Evolutionary conservation across 2,888 invertebrate species (phyloP).

Genomic region (Gastracanthus pulcherrimus): DNA sequence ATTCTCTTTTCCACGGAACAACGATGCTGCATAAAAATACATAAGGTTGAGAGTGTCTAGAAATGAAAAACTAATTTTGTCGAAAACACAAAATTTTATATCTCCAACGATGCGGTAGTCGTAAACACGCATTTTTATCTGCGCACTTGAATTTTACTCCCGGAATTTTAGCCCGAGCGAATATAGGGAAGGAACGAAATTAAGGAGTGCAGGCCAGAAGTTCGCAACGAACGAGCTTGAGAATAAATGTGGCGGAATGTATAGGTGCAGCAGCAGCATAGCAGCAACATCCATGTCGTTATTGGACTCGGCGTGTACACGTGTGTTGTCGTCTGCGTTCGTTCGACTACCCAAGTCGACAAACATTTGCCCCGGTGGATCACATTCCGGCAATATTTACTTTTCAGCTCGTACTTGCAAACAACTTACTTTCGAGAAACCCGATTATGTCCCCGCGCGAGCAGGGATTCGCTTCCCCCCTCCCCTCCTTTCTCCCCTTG

Average conservation of each 20-base stretch:
- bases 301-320: slow-evolving; percentile 14
- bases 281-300: slow-evolving; percentile 2
- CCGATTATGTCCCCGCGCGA: slow-evolving; percentile 42
- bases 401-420: slow-evolving; percentile 69
- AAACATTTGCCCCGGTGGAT: slow-evolving; percentile 70
- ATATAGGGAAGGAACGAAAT: background rate
- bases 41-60: too few relatives aligned
- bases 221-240: slow-evolving; percentile 1
- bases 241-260: slow-evolving; percentile 9
- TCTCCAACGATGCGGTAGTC: background rate
- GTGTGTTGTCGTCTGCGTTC: slow-evolving; percentile 55
- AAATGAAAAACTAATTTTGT: too few relatives aligned
- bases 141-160: slow-evolving; percentile 2
- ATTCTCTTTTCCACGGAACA: too few relatives aligned
- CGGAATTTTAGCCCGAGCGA: slow-evolving; percentile 1
- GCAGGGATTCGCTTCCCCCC: background rate
- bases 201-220: slow-evolving; percentile 11
- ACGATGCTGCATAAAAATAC: too few relatives aligned
- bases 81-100: background rate
- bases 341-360: slow-evolving; percentile 63
- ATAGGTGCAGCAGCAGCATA: background rate
- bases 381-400: slow-evolving; percentile 68
- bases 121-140: slow-evolving; percentile 16
- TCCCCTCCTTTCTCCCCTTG: background rate
- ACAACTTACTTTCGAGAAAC: slow-evolving; percentile 67